phyloP scores from a whole-genome alignment of 2,113 vertebrate genomes.

The Pituophis catenifer region DNA sequence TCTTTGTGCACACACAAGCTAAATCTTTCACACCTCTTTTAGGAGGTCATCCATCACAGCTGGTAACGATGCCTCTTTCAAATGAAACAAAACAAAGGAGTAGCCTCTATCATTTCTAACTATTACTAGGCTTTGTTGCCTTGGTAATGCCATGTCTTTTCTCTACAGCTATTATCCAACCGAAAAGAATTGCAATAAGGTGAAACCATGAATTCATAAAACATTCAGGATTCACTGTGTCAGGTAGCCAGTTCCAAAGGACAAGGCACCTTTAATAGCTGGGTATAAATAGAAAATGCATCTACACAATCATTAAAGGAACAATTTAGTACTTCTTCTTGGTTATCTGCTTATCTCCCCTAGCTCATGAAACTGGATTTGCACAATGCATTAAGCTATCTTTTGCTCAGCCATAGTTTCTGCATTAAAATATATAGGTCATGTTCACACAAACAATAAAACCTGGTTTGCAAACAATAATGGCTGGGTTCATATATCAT shows the following conservation, averaged over 20 bases:
- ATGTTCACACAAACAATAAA: not conserved
- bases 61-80: slow-evolving; percentile 36
- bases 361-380: not conserved
- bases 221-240: not conserved
- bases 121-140: slow-evolving; percentile 41
- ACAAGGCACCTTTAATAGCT: not conserved
- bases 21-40: slow-evolving; percentile 56
- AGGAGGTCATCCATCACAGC: slow-evolving; percentile 57
- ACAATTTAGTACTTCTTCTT: not conserved
- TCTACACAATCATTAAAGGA: not conserved
- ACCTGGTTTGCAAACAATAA: not conserved
- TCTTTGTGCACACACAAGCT: slow-evolving; percentile 20
- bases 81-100: slow-evolving; percentile 22
- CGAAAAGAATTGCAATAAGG: not conserved
- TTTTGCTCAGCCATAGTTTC: not conserved
- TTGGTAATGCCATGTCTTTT: slow-evolving; percentile 5
- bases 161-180: slow-evolving; percentile 12
- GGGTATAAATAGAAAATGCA: not conserved
- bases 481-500: not conserved
- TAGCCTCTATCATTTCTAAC: slow-evolving; percentile 20
- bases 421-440: not conserved
- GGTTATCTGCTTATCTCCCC: not conserved
- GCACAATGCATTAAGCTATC: not conserved
- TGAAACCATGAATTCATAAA: slow-evolving; percentile 12
- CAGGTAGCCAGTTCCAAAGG: not conserved